Evolutionary conservation across 2,113 vertebrate species (phyloP).

Genomic region (Oostethus manadensis): DNA sequence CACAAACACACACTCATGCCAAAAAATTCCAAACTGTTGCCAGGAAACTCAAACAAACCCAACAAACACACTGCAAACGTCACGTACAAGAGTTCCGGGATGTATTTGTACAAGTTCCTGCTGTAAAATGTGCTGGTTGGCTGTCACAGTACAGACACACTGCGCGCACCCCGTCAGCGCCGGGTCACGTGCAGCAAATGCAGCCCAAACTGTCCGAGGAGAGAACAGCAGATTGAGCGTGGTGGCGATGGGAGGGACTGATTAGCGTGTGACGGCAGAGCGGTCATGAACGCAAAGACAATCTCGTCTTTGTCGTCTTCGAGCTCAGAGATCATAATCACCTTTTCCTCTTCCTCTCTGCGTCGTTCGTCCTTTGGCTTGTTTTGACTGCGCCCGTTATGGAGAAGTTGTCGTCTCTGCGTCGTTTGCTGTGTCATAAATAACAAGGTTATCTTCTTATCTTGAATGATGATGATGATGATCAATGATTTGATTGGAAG

Average conservation of each 20-base stretch:
- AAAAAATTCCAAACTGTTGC: conserved; percentile 45
- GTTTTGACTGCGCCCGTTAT: conserved; percentile 75
- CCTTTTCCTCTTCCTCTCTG: conserved; percentile 98
- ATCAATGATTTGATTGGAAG: not conserved
- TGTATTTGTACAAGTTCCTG: not conserved
- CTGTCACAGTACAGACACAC: not conserved
- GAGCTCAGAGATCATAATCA: conserved; percentile 65
- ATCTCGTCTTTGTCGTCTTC: too few species aligned
- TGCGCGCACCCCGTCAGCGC: not conserved
- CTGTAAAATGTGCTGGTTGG: not conserved
- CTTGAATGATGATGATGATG: too few species aligned
- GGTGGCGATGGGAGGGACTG: not conserved
- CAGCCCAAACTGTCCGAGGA: conserved; percentile 71
- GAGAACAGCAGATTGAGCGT: conserved; percentile 52
- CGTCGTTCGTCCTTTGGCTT: conserved; percentile 86
- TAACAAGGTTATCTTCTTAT: not conserved
- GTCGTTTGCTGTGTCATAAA: conserved; percentile 72
- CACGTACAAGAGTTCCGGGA: not conserved
- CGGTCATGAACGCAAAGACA: not conserved
- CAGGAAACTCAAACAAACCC: conserved; percentile 20
- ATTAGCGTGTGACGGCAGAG: not conserved
- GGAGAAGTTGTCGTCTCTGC: conserved; percentile 85
- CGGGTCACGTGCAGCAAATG: conserved; percentile 77
- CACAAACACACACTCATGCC: conserved; percentile 48
- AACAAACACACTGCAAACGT: conserved; percentile 25